phyloP scores from a whole-genome alignment of 2,888 invertebrate genomes.

The Microdon myrmicae region DNA sequence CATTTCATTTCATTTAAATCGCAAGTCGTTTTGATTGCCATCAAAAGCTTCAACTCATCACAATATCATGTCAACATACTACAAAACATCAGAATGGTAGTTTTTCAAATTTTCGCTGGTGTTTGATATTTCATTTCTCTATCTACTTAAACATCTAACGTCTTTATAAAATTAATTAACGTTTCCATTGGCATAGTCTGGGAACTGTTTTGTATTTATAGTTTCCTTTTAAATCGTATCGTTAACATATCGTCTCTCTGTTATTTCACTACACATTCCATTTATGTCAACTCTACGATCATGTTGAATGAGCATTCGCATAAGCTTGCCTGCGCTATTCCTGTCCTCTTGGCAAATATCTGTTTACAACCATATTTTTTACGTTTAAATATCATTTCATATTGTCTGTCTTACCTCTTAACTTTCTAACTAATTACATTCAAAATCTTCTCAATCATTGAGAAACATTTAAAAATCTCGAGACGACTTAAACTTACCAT shows the following conservation, averaged over 20 bases:
- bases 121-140: slow-evolving; percentile 61
- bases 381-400: too few species aligned
- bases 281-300: too few species aligned
- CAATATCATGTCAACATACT: slow-evolving; percentile 35
- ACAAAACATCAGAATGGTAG: slow-evolving; percentile 59
- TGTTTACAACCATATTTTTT: too few species aligned
- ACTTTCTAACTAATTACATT: slow-evolving; percentile 16
- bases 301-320: slow-evolving; percentile 4
- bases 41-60: background rate
- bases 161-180: too few species aligned
- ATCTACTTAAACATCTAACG: slow-evolving; percentile 32
- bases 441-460: slow-evolving; percentile 30
- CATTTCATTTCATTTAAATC: slow-evolving; percentile 53
- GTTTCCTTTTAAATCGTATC: too few species aligned
- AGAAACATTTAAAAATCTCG: slow-evolving; percentile 15
- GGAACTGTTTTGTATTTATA: too few species aligned
- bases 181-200: too few species aligned
- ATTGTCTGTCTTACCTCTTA: background rate
- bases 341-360: slow-evolving; percentile 11
- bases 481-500: background rate
- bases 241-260: too few species aligned
- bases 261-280: too few species aligned
- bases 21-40: slow-evolving; percentile 13
- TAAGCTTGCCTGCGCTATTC: slow-evolving; percentile 25
- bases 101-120: slow-evolving; percentile 58